Conservation (phyloP, 2,888 invertebrate species). For the Crocallis elinguaria region DNA sequence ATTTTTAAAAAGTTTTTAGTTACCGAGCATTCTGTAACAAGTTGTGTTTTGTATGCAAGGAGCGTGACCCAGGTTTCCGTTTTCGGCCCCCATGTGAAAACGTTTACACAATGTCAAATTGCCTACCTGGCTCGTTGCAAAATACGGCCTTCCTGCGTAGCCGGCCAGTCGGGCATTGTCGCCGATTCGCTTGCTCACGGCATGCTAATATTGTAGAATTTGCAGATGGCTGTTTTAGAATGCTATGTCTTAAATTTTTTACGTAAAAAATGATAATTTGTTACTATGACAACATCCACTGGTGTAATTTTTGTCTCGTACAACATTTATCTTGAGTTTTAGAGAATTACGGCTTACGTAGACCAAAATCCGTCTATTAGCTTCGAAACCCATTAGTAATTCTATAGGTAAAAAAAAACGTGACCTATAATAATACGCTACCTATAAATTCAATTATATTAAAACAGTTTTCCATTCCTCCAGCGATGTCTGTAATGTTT, state of each 20-base stretch:
- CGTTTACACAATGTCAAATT: slow-evolving; percentile 78
- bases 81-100: slow-evolving; percentile 73
- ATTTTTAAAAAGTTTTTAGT: slow-evolving; percentile 28
- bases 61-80: slow-evolving; percentile 74
- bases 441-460: too few relatives aligned
- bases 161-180: slow-evolving; percentile 47
- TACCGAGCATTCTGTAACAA: slow-evolving; percentile 35
- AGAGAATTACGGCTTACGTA: too few relatives aligned
- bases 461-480: too few relatives aligned
- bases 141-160: slow-evolving; percentile 63
- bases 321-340: too few relatives aligned
- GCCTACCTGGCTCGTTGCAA: slow-evolving; percentile 67
- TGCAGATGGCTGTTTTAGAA: background rate
- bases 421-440: too few relatives aligned
- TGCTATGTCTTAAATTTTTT: background rate
- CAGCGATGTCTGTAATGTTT: too few relatives aligned
- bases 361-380: too few relatives aligned
- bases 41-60: slow-evolving; percentile 65
- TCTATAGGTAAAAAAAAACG: too few relatives aligned
- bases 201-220: slow-evolving; percentile 37
- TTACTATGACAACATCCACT: too few relatives aligned
- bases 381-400: too few relatives aligned
- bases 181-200: slow-evolving; percentile 38
- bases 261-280: background rate
- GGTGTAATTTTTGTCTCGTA: too few relatives aligned